A percentile compares a stretch with the other conserved stretches of the same genome.
These are phyloP conservation scores for Orientallactaga bullata DNA, from an alignment of 2,113 vertebrate genomes.

Conservation along the genomic window DNA sequence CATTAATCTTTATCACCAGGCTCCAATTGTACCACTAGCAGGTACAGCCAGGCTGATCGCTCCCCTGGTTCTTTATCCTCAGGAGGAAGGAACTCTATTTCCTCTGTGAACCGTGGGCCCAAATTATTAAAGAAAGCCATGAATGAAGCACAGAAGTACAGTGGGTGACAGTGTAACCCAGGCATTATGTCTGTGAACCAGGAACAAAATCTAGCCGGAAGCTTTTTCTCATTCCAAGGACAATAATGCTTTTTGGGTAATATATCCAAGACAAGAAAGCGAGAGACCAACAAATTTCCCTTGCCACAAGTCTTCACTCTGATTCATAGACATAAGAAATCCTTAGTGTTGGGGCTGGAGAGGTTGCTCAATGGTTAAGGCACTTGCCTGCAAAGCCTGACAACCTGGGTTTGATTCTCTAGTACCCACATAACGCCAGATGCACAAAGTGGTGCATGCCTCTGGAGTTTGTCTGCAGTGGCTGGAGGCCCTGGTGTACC, in stretches of 20 bases:
- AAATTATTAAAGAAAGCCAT: background rate
- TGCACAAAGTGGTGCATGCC: too few species aligned
- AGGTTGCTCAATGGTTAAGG: too few species aligned
- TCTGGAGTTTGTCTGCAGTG: too few species aligned
- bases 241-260: background rate
- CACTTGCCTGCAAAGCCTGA: too few species aligned
- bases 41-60: rapidly evolving
- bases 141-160: background rate
- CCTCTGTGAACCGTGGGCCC: background rate
- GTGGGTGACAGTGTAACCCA: background rate
- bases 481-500: too few species aligned
- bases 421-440: too few species aligned
- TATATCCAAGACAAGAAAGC: background rate
- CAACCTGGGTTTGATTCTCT: too few species aligned
- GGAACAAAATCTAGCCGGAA: background rate
- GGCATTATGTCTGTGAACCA: background rate
- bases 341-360: too few species aligned
- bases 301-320: background rate
- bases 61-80: background rate
- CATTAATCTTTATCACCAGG: background rate
- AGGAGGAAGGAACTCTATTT: background rate
- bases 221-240: background rate
- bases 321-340: background rate
- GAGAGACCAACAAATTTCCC: background rate
- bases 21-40: background rate